Conservation (phyloP, 2,797 vertebrate genomes). For the Hipposideros larvatus region DNA sequence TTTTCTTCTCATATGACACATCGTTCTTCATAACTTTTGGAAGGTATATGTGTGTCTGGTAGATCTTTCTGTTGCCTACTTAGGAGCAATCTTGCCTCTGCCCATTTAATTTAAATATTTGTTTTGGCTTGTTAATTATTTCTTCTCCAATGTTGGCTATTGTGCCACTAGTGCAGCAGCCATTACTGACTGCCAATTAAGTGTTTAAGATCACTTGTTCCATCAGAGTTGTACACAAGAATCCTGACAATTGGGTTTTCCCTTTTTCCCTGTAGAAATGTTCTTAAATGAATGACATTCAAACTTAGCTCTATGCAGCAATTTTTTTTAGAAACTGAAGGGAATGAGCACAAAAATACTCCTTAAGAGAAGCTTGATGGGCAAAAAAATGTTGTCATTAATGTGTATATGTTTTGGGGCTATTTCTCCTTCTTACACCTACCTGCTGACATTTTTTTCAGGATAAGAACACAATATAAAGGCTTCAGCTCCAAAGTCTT, state of each 20-base stretch:
- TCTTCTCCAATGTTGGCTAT: constrained; percentile 18
- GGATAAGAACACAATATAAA: constrained; percentile 24
- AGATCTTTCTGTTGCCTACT: neutral
- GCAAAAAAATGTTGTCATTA: neutral
- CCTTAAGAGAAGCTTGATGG: neutral
- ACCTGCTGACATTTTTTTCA: constrained; percentile 10
- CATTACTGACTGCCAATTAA: constrained; percentile 61
- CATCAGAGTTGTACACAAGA: constrained; percentile 58
- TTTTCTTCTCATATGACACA: neutral
- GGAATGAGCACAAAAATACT: constrained; percentile 16
- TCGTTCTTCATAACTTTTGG: constrained; percentile 11
- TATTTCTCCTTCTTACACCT: constrained; percentile 22
- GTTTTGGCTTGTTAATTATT: constrained; percentile 13
- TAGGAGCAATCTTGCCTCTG: neutral
- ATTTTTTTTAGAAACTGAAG: neutral
- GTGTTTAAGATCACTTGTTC: constrained; percentile 64
- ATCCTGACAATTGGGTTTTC: constrained; percentile 47
- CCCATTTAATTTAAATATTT: constrained; percentile 27
- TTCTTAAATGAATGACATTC: constrained; percentile 26
- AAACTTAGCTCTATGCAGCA: neutral
- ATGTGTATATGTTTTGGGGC: constrained; percentile 13
- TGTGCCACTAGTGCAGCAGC: constrained; percentile 72
- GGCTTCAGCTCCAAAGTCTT: neutral
- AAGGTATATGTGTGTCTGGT: neutral
- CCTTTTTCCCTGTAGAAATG: constrained; percentile 22